A percentile compares a stretch with the other conserved stretches of the same genome.
Conservation (phyloP, 2,113 vertebrate genomes). For the Eurystomus gularis region DNA sequence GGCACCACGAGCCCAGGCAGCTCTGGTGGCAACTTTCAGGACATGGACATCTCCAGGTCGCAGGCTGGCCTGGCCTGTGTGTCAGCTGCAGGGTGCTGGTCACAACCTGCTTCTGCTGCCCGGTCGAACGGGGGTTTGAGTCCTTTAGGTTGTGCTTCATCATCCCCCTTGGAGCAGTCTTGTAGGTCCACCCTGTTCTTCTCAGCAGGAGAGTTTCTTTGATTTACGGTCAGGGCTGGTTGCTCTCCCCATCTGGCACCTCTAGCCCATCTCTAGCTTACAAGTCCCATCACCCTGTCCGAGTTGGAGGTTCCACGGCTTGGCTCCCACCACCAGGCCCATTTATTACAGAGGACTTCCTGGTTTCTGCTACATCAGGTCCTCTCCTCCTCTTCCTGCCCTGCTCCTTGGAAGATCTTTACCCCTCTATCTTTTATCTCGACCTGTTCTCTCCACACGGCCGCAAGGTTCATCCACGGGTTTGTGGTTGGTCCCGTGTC, state of each 20-base stretch:
- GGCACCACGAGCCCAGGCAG: accelerated
- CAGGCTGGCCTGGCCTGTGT: accelerated
- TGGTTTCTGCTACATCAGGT: background rate
- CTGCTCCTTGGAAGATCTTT: background rate
- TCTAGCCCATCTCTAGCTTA: background rate
- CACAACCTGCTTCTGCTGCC: background rate
- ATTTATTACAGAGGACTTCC: background rate
- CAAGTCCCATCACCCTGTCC: accelerated
- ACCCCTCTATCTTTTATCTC: background rate
- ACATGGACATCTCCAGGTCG: accelerated
- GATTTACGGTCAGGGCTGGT: background rate
- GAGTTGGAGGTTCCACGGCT: background rate
- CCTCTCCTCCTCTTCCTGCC: background rate
- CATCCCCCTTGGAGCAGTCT: background rate
- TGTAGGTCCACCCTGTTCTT: background rate
- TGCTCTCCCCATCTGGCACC: background rate
- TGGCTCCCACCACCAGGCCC: background rate
- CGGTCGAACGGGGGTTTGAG: background rate
- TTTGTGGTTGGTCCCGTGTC: background rate
- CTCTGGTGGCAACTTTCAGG: background rate
- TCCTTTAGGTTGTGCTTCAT: background rate
- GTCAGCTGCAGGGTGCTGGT: background rate
- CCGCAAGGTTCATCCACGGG: background rate
- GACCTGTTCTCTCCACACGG: background rate
- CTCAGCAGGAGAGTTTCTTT: background rate